Percentiles rank a stretch among this genome's conserved stretches.
Evolutionary conservation across 2,888 invertebrate genomes (phyloP).

Genomic region (Agrotis clavis): DNA sequence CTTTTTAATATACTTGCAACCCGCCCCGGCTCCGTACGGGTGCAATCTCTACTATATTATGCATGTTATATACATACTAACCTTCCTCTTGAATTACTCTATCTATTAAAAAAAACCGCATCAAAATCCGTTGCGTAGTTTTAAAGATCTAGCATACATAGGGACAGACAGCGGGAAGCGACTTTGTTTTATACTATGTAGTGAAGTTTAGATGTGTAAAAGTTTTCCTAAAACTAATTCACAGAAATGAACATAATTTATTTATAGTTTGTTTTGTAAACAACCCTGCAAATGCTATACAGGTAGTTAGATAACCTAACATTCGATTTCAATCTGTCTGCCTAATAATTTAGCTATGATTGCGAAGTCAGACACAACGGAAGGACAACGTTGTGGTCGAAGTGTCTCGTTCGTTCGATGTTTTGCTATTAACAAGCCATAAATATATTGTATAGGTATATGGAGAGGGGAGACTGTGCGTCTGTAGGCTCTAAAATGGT

Average conservation of each 20-base stretch:
- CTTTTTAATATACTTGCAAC: too few relatives aligned
- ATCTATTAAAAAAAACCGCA: too few relatives aligned
- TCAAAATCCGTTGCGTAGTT: too few relatives aligned
- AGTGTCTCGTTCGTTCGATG: slow-evolving; percentile 38
- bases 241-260: not conserved
- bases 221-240: not conserved
- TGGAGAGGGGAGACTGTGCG: not conserved
- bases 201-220: too few relatives aligned
- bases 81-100: too few relatives aligned
- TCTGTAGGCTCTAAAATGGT: slow-evolving; percentile 28
- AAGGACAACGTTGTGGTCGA: slow-evolving; percentile 34
- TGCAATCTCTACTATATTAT: too few relatives aligned
- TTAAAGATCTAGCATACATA: too few relatives aligned
- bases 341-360: slow-evolving; percentile 54
- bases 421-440: slow-evolving; percentile 23
- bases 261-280: too few relatives aligned
- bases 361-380: slow-evolving; percentile 46
- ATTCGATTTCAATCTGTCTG: slow-evolving; percentile 11
- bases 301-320: not conserved
- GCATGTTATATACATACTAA: too few relatives aligned
- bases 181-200: too few relatives aligned
- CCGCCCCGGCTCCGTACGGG: too few relatives aligned
- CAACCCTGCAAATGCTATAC: not conserved
- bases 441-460: not conserved
- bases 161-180: too few relatives aligned